Percentiles rank a stretch among this genome's conserved stretches.
phyloP scores from a whole-genome alignment of 2,797 vertebrate genomes.

The Poeciliopsis presidionis region DNA sequence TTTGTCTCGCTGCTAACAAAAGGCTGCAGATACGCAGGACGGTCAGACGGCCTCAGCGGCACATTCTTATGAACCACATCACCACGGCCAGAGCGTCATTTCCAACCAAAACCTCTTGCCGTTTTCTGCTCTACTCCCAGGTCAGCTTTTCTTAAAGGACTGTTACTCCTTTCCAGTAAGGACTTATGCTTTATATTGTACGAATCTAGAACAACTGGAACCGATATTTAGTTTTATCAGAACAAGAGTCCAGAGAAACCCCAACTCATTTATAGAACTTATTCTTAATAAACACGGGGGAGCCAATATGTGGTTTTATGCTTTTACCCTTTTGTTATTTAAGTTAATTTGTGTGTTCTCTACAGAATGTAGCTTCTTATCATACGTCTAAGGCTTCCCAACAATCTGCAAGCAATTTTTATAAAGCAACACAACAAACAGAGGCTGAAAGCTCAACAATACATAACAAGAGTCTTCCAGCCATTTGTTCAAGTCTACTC shows the following conservation, averaged over 20 bases:
- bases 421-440: not conserved
- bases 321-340: too few relatives aligned
- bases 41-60: slow-evolving; percentile 45
- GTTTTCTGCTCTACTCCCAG: not conserved
- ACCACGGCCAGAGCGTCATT: slow-evolving; percentile 37
- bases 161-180: not conserved
- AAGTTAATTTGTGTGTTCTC: too few relatives aligned
- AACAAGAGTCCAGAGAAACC: too few relatives aligned
- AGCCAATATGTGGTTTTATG: too few relatives aligned
- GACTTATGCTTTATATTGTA: not conserved
- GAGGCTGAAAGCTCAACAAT: not conserved
- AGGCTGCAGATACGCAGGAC: slow-evolving; percentile 38
- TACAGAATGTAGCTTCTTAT: too few relatives aligned
- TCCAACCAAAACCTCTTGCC: slow-evolving; percentile 24
- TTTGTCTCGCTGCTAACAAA: slow-evolving; percentile 67
- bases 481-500: not conserved
- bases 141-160: not conserved
- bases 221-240: too few relatives aligned
- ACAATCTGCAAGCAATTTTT: not conserved
- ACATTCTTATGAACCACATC: slow-evolving; percentile 53
- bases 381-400: not conserved
- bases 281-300: too few relatives aligned
- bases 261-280: too few relatives aligned
- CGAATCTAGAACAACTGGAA: too few relatives aligned
- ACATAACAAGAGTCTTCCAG: not conserved